These are phyloP conservation scores for Catocala fraxini DNA, from an alignment of 2,888 invertebrate genomes.

Conservation along the genomic window DNA sequence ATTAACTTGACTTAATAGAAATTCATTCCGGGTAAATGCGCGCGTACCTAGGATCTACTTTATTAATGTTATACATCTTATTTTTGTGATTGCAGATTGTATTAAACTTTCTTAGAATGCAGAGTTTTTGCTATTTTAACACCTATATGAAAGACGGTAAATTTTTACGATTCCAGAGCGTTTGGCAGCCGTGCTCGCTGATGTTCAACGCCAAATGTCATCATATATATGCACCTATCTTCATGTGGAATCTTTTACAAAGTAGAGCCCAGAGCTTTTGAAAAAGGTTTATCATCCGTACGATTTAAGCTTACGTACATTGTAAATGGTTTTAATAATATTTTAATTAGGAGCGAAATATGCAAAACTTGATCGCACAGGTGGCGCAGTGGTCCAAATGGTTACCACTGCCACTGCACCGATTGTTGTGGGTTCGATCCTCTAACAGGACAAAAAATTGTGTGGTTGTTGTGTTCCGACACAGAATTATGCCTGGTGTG, in stretches of 20 bases:
- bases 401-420: no score
- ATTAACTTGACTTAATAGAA: slow-evolving; percentile 67
- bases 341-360: no score
- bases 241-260: background rate
- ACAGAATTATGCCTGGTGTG: no score
- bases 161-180: slow-evolving; percentile 4
- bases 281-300: background rate
- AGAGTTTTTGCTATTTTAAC: background rate
- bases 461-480: no score
- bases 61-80: slow-evolving; percentile 15
- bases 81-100: no score
- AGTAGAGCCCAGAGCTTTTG: background rate
- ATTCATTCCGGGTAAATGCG: slow-evolving; percentile 39
- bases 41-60: slow-evolving; percentile 21
- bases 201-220: slow-evolving; percentile 29
- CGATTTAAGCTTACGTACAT: no score
- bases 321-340: no score
- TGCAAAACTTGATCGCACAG: no score
- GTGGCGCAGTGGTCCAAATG: no score
- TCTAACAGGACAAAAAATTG: no score
- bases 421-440: no score
- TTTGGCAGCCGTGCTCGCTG: slow-evolving; percentile 22
- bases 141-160: background rate
- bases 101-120: background rate
- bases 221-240: slow-evolving; percentile 19